Conservation (phyloP, 2,888 invertebrate genomes). For the Allophyes oxyacanthae region DNA sequence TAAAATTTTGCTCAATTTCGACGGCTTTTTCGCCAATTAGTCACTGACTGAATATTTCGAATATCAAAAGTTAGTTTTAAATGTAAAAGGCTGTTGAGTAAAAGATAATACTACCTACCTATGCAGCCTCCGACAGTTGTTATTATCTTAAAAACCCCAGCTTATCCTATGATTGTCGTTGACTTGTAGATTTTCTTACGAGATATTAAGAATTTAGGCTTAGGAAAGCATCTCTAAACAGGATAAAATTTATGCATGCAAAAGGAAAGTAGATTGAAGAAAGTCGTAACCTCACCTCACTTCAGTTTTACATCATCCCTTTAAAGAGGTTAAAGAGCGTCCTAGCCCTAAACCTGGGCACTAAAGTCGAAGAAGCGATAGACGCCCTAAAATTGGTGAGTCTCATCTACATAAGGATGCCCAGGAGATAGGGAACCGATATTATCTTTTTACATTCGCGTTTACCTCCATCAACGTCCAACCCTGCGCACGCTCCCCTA, state of each 20-base stretch:
- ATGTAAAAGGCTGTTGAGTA: neutral
- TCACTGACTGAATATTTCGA: slow-evolving; percentile 33
- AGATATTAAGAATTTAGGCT: slow-evolving; percentile 9
- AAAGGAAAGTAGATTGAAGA: slow-evolving; percentile 30
- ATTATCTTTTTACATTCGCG: slow-evolving; percentile 55
- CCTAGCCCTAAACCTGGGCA: slow-evolving; percentile 30
- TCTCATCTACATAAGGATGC: slow-evolving; percentile 36
- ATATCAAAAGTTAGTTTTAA: slow-evolving; percentile 7
- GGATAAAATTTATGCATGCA: slow-evolving; percentile 35
- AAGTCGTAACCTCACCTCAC: slow-evolving; percentile 41
- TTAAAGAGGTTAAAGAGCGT: slow-evolving; percentile 32
- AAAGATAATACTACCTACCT: neutral
- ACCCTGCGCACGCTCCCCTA: slow-evolving; percentile 56
- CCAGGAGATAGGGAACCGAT: slow-evolving; percentile 33
- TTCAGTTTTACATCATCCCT: slow-evolving; percentile 47
- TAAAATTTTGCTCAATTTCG: slow-evolving; percentile 35
- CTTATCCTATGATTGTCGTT: neutral
- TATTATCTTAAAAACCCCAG: neutral
- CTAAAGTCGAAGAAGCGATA: slow-evolving; percentile 20
- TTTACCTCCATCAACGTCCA: slow-evolving; percentile 67
- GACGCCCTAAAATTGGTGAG: slow-evolving; percentile 23
- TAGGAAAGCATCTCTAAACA: slow-evolving; percentile 6
- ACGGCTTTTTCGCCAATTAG: slow-evolving; percentile 33
- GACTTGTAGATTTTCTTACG: slow-evolving; percentile 9
- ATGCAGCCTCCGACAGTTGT: too few species aligned